Base-by-base conservation (phyloP, 2,113 vertebrate genomes). In the Circaetus gallicus region DNA sequence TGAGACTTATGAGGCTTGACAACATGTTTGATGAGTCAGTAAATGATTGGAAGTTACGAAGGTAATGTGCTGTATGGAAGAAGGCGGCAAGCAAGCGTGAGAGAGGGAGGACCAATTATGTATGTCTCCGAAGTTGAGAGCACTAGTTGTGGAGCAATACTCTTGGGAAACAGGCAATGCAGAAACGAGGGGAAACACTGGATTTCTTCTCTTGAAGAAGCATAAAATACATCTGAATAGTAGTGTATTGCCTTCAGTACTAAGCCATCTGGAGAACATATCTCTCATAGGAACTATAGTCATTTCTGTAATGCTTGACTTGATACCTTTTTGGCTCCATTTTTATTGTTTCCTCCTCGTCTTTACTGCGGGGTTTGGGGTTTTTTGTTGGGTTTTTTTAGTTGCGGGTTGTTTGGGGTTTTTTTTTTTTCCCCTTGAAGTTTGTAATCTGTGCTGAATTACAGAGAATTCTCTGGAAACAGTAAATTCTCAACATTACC, bases 1-100 rank as follows among this genome's bases (percentile, higher is more conserved):
- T 29, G 87, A 93, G 79, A 9, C 31, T 92, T 66, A 52, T n/a
- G 87, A 85, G 85, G 85, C 74, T 93, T 87, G 90, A 62, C 61
- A 85, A 38, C 18, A 24, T 49, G 31, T 65, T 74, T 76, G 92
- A 55, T 91, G 93, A 91, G 87, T 32, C 93, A 49, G 82, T 18
- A 36, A 63, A 63, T 25, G 81, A 43, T 6, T 72, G 91, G 70
- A 59, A 52, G 53, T 19, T 71, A 7, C 3, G 77, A 6, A 69
- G 84, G 72, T 63, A 53, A 43, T 43, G 73, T 56, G 84, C 61
- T 74, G 32, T 17, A 34, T n/a, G 90, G 79, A 63, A 36, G 70
- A n/a, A 38, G 61, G 26, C 53, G 2, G 47, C n/a, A 19, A 25
- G 66, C 16, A n/a, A 55, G 38, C 9, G 2, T 16, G 50, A 19